Evolutionary conservation across 2,888 invertebrate species (phyloP), one percentile per base, ranked within the genome.

Genomic region (Hylaea fasciaria): DNA sequence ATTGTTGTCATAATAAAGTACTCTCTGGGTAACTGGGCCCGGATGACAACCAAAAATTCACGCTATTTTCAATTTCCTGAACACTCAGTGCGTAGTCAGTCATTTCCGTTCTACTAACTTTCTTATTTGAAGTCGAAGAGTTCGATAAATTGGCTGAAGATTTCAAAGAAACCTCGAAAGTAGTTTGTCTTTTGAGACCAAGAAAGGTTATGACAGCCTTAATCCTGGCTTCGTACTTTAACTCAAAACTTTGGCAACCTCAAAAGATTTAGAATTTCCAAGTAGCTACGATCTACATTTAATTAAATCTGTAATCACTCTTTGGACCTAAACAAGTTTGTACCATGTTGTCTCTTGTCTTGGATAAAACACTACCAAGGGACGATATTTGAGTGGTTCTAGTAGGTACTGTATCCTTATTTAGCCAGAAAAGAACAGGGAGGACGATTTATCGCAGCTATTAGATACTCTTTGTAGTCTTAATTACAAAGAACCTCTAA

Each of bases 271-370:
- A 41, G 57, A 64, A 47, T 39, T 52, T 52, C 52, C 51, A 62
- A 65, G 48, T 57, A 22, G 22, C 3, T 22, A 56, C 52, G 64
- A 62, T 64, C 57, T 58, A 53, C 62, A 62, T 67, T 67, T 65
- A 61, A 67, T 62, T 62, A 66, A 62, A 62, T 57, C 57, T 58
- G 52, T 62, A 53, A 65, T 62, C 63, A 57, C 51, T 43, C 59
- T 28, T n/a, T n/a, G n/a, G n/a, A 48, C 56, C 57, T 61, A 11
- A 45, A n/a, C n/a, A n/a, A 49, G 55, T 57, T 57, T 48, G 59
- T 56, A 16, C 39, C 41, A 40, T 4, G 7, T 32, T 32, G 32
- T 10, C 9, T 32, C 9, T n/a, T n/a, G n/a, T 4, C 12, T 37
- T 37, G 12, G 37, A 37, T n/a, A 3, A n/a, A n/a, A 37, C 28